Base-by-base conservation (phyloP, 2,113 vertebrate genomes). In the Miniopterus natalensis region DNA sequence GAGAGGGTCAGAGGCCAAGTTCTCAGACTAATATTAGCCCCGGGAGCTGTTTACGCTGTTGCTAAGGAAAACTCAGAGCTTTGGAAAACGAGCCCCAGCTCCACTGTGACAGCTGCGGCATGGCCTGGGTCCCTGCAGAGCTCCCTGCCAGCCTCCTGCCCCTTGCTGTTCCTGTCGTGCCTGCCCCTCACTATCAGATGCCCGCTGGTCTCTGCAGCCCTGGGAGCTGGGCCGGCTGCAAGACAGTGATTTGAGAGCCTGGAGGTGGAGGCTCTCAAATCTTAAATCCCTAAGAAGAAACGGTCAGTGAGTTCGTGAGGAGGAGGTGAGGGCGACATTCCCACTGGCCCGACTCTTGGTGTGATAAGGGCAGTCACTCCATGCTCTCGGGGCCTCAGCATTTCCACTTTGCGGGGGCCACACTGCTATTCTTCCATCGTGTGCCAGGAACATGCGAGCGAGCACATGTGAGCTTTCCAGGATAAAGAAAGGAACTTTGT, bases 61-160 rank as follows among this genome's bases (percentile, higher is more conserved):
- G 98, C 98, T 98, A 98, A 98, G 98, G 98, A 96, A 96, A 98
- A 96, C 96, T n/a, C 70, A 61, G 74, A 81, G 57, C 97, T 98
- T 96, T 98, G 98, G 98, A 98, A 98, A 98, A 79, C 5, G 31
- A 98, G 95, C 95, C 96, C 96, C 79, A 94, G 29, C 88, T 95
- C 97, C 73, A 70, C 94, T 81, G 89, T 81, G 91, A 98, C 98
- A 98, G 98, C 98, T 98, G 98, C 95, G 0, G 0, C 57, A 61
- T 84, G 96, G 97, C 97, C 86, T 85, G 84, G 91, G 95, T 92
- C 95, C 92, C 97, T 80, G 77, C 1, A 94, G 90, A 88, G 94
- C 95, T 90, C 88, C 95, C 95, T 77, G 94, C 93, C 96, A 98
- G 97, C 95, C 97, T 96, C 40, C 74, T 83, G 93, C 88, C 89